Evolutionary conservation across 2,888 invertebrate genomes (phyloP).

Genomic region (Pristionchus exspectatus): DNA sequence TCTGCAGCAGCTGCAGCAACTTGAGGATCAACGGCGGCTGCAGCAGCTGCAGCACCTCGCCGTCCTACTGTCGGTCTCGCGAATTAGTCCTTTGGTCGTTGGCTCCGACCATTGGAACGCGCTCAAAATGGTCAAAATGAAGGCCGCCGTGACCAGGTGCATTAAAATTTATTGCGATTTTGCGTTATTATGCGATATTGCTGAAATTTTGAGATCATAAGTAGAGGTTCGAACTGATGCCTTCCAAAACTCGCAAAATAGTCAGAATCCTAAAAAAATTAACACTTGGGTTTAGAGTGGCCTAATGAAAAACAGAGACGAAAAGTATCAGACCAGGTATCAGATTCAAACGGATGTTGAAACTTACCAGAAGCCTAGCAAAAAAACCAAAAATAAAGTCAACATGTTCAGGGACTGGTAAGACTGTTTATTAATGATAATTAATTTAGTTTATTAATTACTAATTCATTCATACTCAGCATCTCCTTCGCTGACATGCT

Average conservation of each 20-base stretch:
- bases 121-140: constrained; percentile 50
- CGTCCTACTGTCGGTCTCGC: background rate
- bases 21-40: background rate
- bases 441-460: background rate
- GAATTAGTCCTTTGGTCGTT: background rate
- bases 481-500: constrained; percentile 54
- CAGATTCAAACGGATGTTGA: background rate
- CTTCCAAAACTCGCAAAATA: too few species aligned
- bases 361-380: background rate
- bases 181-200: background rate
- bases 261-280: too few species aligned
- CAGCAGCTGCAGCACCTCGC: background rate
- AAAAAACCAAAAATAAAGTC: too few species aligned
- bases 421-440: background rate
- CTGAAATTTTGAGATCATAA: too few species aligned
- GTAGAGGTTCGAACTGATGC: too few species aligned
- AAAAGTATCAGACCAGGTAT: background rate
- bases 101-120: constrained; percentile 20
- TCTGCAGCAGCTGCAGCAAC: constrained; percentile 19
- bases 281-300: too few species aligned
- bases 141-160: constrained; percentile 29
- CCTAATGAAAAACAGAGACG: too few species aligned
- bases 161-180: background rate
- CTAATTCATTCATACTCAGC: constrained; percentile 23
- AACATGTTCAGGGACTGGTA: background rate